Base-by-base conservation (phyloP, 2,888 invertebrate genomes). In the Aelia acuminata region DNA sequence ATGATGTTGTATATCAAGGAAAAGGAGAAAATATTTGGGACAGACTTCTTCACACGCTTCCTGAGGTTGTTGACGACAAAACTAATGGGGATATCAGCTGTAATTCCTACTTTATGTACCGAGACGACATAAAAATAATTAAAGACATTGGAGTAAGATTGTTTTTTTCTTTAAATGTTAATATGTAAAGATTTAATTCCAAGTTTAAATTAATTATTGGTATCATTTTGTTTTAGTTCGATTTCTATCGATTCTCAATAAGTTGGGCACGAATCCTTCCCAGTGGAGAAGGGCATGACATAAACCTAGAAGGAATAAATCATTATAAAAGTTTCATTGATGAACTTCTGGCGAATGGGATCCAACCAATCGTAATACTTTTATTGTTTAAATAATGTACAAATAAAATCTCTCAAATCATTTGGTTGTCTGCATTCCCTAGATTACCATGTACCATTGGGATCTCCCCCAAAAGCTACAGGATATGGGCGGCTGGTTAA, bases 311-410 rank as follows among this genome's bases (percentile, higher is more conserved):
- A 3, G 97, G 96, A 31, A 93, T 97, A 20, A 93, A 94, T 89
- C 96, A 97, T 92, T 98, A 98, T 92, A 95, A 94, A 91, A 94
- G 95, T 90, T 92, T 98, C 84, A 95, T 97, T 87, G 93, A 96
- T 91, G 95, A 95, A 91, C 93, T 97, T 13, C 90, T 95, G 13
- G 93, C 92, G 1, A 93, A 93, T 87, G 93, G 93, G 22, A 94
- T 96, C 88, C 91, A 92, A 88, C 93, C 94, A 8, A 90, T 91
- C 90, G 91, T 91, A 84, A 91, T 89, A 47, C 31, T 22, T 50
- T 4, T 26, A 3, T 87, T 48, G 20, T 87, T 35, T 31, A 35
- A 35, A 15, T 70, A 20, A 35, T 35, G 18, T 43, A 0, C 1
- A 22, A 80, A 39, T 43, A n/a, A n/a, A n/a, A 47, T 80, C 49